Evolutionary conservation across 2,888 invertebrate genomes (phyloP).

Genomic region (Tachystola acroxantha): DNA sequence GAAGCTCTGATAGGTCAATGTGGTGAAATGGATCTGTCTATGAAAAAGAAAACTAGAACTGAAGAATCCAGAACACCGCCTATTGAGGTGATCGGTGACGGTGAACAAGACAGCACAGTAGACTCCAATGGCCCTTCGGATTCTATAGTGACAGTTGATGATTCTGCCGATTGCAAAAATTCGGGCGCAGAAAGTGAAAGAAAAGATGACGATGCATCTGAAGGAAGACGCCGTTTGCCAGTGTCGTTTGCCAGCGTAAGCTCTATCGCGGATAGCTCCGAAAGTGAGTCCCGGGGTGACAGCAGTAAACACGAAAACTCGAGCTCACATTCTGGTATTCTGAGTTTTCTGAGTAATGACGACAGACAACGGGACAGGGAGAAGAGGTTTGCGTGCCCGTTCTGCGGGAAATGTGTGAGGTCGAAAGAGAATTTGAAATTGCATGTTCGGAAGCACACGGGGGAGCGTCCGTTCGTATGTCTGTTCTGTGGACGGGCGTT

Average conservation of each 20-base stretch:
- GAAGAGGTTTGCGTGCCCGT: constrained; percentile 90
- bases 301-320: constrained; percentile 72
- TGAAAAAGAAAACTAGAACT: constrained; percentile 62
- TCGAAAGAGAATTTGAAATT: constrained; percentile 93
- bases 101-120: constrained; percentile 85
- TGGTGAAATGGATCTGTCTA: constrained; percentile 78
- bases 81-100: constrained; percentile 68
- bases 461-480: constrained; percentile 94
- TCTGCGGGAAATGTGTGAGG: constrained; percentile 92
- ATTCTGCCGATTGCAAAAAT: constrained; percentile 64
- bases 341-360: constrained; percentile 81
- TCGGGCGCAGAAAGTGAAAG: constrained; percentile 61
- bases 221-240: constrained; percentile 52
- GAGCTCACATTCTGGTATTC: constrained; percentile 75
- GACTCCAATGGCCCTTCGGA: constrained; percentile 80
- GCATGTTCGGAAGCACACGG: constrained; percentile 91
- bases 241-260: constrained; percentile 75
- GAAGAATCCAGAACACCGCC: constrained; percentile 67
- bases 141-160: constrained; percentile 65
- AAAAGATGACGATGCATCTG: constrained; percentile 44
- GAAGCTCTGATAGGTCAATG: constrained; percentile 78
- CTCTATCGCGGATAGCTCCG: constrained; percentile 74
- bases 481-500: constrained; percentile 93
- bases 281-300: constrained; percentile 66
- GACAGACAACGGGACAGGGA: constrained; percentile 80